These are phyloP conservation scores for Cyprinodon tularosa DNA, from an alignment of 2,113 vertebrate species.

Conservation along the genomic window DNA sequence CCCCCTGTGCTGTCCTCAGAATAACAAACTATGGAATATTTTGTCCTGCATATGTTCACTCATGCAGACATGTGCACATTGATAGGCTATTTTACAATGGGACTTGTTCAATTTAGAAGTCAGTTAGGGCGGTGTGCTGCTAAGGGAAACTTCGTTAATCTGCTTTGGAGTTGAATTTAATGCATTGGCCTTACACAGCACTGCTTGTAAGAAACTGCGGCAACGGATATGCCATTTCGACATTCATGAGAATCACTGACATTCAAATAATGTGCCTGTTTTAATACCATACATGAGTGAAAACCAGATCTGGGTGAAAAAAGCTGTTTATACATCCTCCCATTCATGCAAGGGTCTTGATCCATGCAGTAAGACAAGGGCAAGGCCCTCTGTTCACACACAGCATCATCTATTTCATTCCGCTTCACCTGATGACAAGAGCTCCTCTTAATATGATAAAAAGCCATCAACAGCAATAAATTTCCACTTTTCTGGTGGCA, in stretches of 20 bases:
- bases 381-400: neutral
- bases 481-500: constrained; percentile 47
- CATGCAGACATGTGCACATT: constrained; percentile 73
- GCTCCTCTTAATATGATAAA: constrained; percentile 53
- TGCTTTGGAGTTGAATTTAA: constrained; percentile 73
- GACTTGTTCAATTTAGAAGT: constrained; percentile 82
- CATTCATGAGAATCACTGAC: constrained; percentile 83
- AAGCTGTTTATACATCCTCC: constrained; percentile 43
- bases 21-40: constrained; percentile 85
- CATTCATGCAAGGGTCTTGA: constrained; percentile 38
- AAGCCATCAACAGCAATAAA: constrained; percentile 67
- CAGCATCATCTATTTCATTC: neutral
- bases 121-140: constrained; percentile 71
- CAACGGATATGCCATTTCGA: constrained; percentile 74
- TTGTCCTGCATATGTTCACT: constrained; percentile 83
- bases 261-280: constrained; percentile 80
- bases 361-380: constrained; percentile 31
- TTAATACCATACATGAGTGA: constrained; percentile 64
- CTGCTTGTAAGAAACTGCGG: constrained; percentile 68
- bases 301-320: constrained; percentile 59
- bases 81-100: constrained; percentile 76
- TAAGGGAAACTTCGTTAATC: constrained; percentile 77
- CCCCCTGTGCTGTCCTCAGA: constrained; percentile 78
- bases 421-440: constrained; percentile 22
- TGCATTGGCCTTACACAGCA: constrained; percentile 67